These are phyloP conservation scores for Maylandia zebra DNA, from an alignment of 2,113 vertebrate species.

Conservation along the genomic window DNA sequence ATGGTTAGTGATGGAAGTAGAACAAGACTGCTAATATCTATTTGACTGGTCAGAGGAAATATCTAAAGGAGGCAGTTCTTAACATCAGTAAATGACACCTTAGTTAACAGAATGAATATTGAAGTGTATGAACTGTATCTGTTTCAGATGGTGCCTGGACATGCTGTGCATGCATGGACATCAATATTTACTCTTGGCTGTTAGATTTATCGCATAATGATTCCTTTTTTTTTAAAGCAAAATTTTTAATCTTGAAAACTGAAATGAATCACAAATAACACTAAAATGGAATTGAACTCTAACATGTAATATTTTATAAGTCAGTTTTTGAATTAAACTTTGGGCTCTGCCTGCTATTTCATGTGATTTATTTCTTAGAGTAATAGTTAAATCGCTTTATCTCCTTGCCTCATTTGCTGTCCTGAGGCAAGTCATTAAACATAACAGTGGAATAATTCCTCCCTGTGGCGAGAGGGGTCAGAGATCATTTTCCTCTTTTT, in stretches of 20 bases:
- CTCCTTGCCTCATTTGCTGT: neutral
- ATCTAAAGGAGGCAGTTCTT: neutral
- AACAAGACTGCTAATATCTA: neutral
- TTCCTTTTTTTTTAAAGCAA: neutral
- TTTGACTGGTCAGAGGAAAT: fast-evolving
- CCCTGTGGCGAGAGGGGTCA: neutral
- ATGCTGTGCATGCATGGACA: neutral
- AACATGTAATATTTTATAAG: neutral
- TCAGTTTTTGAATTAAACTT: neutral
- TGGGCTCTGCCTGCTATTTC: neutral
- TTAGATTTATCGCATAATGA: neutral
- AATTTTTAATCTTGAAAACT: fast-evolving
- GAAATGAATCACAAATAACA: neutral
- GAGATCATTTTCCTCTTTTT: neutral
- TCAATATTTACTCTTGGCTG: neutral
- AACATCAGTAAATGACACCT: neutral
- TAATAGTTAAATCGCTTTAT: neutral
- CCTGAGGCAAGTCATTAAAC: conserved; percentile 32
- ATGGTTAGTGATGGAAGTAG: conserved; percentile 75
- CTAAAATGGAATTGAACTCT: neutral
- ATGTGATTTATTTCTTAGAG: neutral
- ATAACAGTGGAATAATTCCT: neutral
- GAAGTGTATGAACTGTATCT: neutral
- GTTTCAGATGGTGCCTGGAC: neutral
- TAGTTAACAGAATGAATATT: neutral